Evolutionary conservation across 2,888 invertebrate genomes (phyloP), one percentile per base, ranked within the genome.

Genomic region (Watsonalla binaria): DNA sequence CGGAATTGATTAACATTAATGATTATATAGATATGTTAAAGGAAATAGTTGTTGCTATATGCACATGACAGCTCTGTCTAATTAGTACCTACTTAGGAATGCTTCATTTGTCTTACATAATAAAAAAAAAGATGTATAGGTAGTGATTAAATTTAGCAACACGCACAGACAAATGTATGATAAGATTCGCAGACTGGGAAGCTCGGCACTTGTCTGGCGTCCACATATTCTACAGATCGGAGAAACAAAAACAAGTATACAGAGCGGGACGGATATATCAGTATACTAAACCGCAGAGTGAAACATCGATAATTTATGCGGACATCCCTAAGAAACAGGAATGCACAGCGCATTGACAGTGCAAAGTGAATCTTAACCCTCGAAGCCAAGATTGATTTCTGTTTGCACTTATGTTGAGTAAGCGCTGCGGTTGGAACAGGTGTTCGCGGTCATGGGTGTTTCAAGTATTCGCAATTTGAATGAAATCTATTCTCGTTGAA

Each of bases 231-330:
- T 76, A 76, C 70, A 76, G 73, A 72, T 62, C 73, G 59, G 72
- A 64, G 78, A 82, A 86, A 88, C 80, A 88, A 88, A 90, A 89
- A 86, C 87, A 86, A 86, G 76, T 82, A 82, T 82, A 77, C 70
- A 76, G 82, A 88, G 72, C 75, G 82, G 75, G 87, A 88, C 76
- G 74, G 76, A 76, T 77, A 68, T 82, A 85, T 80, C 68, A 70
- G 65, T 64, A 68, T 72, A 74, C 74, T 69, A 68, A 75, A 74
- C 65, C 73, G 76, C 76, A 70, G 78, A 86, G 82, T 76, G 86
- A 82, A 85, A 87, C 84, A 86, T 89, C 89, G 86, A 89, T 90
- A 90, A 90, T 87, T 88, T 90, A 90, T 89, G 88, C 87, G 86
- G 83, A 82, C 90, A 89, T 87, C 90, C 88, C 89, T 86, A 87